Evolutionary conservation across 23 tunicate species (phyloP).

Genomic region (Botrylloides violaceus): DNA sequence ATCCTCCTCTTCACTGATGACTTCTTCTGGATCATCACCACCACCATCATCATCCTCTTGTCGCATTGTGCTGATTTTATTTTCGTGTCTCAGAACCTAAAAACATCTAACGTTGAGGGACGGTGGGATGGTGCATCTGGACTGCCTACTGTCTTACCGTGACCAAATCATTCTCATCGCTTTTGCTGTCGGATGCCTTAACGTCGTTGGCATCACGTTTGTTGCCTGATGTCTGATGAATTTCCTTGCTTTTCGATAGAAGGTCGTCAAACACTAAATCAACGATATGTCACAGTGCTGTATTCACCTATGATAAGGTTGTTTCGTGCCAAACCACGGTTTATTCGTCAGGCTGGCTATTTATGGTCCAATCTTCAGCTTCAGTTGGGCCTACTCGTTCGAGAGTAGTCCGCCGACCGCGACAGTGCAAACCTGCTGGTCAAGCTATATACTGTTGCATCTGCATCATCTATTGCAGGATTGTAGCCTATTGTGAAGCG

Average conservation of each 20-base stretch:
- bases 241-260: neutral
- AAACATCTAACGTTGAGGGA: neutral
- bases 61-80: neutral
- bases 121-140: neutral
- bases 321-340: too few species aligned
- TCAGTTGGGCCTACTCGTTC: too few species aligned
- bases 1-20: too few species aligned
- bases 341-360: too few species aligned
- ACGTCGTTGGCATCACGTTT: neutral
- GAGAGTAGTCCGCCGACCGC: too few species aligned
- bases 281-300: neutral
- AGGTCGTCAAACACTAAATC: neutral
- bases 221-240: neutral
- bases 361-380: too few species aligned
- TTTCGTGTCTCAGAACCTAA: neutral
- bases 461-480: too few species aligned
- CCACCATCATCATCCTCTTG: neutral
- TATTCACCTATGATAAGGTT: too few species aligned
- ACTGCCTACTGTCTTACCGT: neutral
- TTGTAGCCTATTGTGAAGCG: neutral
- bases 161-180: neutral
- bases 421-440: too few species aligned
- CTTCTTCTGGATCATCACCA: neutral
- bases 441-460: too few species aligned
- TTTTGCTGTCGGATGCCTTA: neutral